Evolutionary conservation across 2,888 invertebrate genomes (phyloP).

Genomic region (Melipona bicolor): DNA sequence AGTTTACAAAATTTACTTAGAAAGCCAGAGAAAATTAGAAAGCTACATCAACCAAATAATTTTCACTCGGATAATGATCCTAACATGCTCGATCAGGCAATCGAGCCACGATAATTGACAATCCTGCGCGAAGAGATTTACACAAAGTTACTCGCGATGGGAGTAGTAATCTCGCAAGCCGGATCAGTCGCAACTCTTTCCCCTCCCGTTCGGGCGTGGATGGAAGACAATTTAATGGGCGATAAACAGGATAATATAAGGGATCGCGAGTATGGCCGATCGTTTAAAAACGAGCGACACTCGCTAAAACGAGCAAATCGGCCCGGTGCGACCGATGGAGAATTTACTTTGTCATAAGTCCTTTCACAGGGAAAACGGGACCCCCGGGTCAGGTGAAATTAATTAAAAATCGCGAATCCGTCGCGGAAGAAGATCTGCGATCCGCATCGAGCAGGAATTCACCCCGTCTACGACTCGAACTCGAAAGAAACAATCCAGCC

Average conservation of each 20-base stretch:
- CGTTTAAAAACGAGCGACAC: conserved; percentile 37
- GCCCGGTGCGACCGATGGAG: neutral
- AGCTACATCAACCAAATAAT: too few relatives aligned
- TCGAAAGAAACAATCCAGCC: conserved; percentile 3
- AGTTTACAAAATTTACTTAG: too few relatives aligned
- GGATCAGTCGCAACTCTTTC: neutral
- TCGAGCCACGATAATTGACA: conserved; percentile 56
- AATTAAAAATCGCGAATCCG: conserved; percentile 25
- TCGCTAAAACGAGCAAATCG: conserved; percentile 33
- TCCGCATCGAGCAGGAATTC: neutral
- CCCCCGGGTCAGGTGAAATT: conserved; percentile 19
- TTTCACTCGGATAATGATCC: neutral
- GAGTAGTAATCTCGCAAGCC: conserved; percentile 37
- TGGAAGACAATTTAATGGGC: conserved; percentile 58
- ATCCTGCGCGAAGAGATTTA: conserved; percentile 27
- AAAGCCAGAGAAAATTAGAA: too few relatives aligned
- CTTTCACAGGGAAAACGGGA: conserved; percentile 13
- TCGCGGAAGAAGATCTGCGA: conserved; percentile 5
- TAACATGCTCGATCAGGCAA: conserved; percentile 38
- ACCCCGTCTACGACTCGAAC: neutral
- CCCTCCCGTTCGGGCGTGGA: conserved; percentile 12
- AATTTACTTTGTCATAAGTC: conserved; percentile 58
- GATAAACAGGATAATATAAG: conserved; percentile 63
- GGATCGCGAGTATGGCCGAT: conserved; percentile 23
- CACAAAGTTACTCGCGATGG: conserved; percentile 51